phyloP scores from a whole-genome alignment of 92 coral and sea anemone genomes.

The Phenganax marumi region DNA sequence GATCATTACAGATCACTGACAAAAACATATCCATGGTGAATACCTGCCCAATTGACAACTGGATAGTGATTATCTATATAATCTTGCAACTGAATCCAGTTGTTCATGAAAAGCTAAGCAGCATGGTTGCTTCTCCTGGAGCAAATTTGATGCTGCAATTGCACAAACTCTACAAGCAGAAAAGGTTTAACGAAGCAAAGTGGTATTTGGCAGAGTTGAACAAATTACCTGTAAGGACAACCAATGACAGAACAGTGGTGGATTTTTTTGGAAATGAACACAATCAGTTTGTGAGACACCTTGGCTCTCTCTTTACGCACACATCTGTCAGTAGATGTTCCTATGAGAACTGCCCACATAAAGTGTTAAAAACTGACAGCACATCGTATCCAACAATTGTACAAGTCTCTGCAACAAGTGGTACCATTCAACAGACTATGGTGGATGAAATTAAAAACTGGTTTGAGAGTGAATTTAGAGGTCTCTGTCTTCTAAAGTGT shows the following conservation, averaged over 20 bases:
- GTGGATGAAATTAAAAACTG: constrained; percentile 1
- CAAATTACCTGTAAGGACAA: constrained; percentile 10
- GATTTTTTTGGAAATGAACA: constrained; percentile 29
- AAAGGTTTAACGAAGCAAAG: constrained; percentile 25
- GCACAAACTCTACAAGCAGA: neutral
- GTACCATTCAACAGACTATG: constrained; percentile 3
- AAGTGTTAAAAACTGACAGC: neutral
- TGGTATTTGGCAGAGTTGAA: constrained; percentile 23
- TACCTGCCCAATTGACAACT: constrained; percentile 30
- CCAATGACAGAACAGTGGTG: neutral
- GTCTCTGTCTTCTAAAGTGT: constrained; percentile 15
- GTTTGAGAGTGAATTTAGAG: constrained; percentile 1
- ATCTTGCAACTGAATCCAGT: constrained; percentile 16
- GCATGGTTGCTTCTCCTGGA: constrained; percentile 16
- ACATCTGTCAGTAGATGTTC: constrained; percentile 12
- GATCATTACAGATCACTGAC: neutral
- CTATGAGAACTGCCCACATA: neutral
- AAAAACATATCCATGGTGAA: constrained; percentile 19
- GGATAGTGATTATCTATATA: constrained; percentile 2
- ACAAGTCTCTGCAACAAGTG: neutral
- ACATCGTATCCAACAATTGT: neutral
- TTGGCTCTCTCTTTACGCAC: neutral
- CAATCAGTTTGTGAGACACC: constrained; percentile 25
- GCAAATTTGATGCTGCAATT: constrained; percentile 4
- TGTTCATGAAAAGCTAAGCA: constrained; percentile 21